Conservation (phyloP, 2,797 vertebrate genomes). For the Tangara arthus region DNA sequence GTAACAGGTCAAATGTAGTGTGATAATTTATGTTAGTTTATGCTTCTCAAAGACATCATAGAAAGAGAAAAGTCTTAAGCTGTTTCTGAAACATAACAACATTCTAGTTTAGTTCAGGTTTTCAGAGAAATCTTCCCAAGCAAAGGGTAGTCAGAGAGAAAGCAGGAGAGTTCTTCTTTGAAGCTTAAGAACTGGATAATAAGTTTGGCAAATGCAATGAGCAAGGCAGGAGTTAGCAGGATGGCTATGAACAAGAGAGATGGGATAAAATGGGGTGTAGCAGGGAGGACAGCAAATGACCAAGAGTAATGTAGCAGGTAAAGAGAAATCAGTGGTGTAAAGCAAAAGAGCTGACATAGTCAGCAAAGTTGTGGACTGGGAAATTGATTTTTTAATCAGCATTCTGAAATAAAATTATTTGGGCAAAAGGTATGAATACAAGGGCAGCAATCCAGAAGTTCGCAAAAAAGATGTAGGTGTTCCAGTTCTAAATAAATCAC, state of each 20-base stretch:
- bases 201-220: neutral
- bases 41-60: neutral
- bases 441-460: neutral
- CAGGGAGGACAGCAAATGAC: neutral
- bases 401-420: neutral
- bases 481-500: neutral
- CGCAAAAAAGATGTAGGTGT: neutral
- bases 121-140: neutral
- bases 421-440: neutral
- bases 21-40: neutral
- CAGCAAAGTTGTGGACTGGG: neutral
- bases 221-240: neutral
- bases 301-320: neutral
- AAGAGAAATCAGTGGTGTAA: neutral
- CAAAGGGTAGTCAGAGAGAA: neutral
- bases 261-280: rapidly evolving
- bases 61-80: neutral
- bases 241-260: neutral
- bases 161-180: neutral
- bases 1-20: neutral
- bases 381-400: neutral
- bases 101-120: neutral
- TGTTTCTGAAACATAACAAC: neutral
- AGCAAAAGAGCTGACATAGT: neutral
- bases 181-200: neutral